phyloP scores from a whole-genome alignment of 1,140 invertebrate species.

The Papilio dardanus region DNA sequence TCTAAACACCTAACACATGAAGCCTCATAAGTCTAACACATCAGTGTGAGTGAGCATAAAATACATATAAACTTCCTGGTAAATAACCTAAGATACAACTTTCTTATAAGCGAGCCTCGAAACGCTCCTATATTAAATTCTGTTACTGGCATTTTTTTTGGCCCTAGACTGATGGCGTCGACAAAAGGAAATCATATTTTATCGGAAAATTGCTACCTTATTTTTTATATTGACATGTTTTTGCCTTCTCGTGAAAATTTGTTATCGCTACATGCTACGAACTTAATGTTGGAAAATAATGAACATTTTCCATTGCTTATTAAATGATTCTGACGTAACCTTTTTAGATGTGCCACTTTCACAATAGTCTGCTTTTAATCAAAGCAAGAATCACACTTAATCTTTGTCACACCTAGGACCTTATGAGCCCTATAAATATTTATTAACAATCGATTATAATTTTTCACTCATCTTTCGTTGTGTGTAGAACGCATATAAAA shows the following conservation, averaged over 20 bases:
- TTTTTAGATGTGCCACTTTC: neutral
- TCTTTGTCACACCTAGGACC: neutral
- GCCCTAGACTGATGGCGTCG: conserved; percentile 60
- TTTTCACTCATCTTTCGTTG: too few relatives aligned
- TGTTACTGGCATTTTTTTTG: conserved; percentile 67
- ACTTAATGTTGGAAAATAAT: neutral
- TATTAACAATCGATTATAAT: too few relatives aligned
- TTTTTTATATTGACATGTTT: conserved; percentile 63
- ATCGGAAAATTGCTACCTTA: conserved; percentile 66
- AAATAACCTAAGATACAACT: conserved; percentile 77
- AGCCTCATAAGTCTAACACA: conserved; percentile 49
- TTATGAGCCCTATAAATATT: neutral
- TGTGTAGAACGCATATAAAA: neutral
- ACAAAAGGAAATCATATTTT: conserved; percentile 71
- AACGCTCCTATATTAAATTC: conserved; percentile 78
- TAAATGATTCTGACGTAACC: neutral
- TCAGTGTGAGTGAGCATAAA: conserved; percentile 63
- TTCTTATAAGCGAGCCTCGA: conserved; percentile 69
- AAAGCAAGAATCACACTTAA: neutral
- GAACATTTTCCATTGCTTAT: too few relatives aligned
- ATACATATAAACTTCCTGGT: conserved; percentile 80
- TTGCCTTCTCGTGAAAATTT: conserved; percentile 58
- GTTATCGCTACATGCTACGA: conserved; percentile 43
- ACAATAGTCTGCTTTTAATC: neutral
- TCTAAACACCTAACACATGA: conserved; percentile 68